Evolutionary conservation across 2,888 invertebrate species (phyloP), one percentile per base, ranked within the genome.

Genomic region (Pandemis heparana): DNA sequence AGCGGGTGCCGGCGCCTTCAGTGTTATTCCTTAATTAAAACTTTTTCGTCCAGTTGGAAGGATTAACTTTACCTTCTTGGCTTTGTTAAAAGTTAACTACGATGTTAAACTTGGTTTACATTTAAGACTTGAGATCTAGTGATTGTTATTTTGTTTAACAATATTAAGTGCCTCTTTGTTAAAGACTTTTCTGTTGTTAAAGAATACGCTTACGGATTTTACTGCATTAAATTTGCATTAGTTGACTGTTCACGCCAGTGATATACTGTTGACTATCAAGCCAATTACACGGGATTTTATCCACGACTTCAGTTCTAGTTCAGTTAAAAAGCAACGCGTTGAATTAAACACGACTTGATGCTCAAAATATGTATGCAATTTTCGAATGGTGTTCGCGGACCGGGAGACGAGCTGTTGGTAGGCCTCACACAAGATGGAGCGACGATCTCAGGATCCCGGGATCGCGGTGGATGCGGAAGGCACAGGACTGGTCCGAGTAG

Each of bases 21-120:
- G 38, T 74, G 74, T 74, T 74, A 74, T 74, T 74, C 68, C 74
- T 74, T 74, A 70, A 74, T 74, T 74, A 74, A 74, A 74, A 74
- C 69, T 74, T 74, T 74, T 70, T 18, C 38, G 23, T 43, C 51
- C 67, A 38, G 23, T 23, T 38, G 69, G 66, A 71, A 61, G 46
- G 69, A 65, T 74, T 70, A 65, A 74, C 65, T 70, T 69, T 51
- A 65, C 69, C 68, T 68, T 43, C 41, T n/a, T 7, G 73, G 68
- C 63, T 56, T 67, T 67, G 66, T 65, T 48, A 65, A 23, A 64
- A 69, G 64, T 74, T 74, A 69, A 74, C 74, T 74, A 64, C 60
- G 43, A 38, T 43, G 63, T 64, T 68, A 70, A 59, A 65, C 64
- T 53, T 41, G 60, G 65, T 70, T 65, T 56, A 70, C 63, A 72